Evolutionary conservation across 2,888 invertebrate genomes (phyloP), one percentile per base, ranked within the genome.

Genomic region (Eilema depressum): DNA sequence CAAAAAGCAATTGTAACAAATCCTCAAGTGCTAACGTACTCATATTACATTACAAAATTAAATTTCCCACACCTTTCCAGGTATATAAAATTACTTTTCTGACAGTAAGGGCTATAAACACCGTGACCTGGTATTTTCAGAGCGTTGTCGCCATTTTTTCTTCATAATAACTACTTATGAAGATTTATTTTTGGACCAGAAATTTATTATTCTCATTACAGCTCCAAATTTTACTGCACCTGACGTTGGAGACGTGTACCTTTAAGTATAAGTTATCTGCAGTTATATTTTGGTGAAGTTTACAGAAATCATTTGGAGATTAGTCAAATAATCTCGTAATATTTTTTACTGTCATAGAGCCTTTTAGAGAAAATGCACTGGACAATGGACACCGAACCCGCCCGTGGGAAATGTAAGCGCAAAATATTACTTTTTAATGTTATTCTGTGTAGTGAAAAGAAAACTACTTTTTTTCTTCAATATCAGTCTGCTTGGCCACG

Each of bases 131-230:
- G 33, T 37, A 37, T 63, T 63, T 60, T 66, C 11, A 47, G 47
- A 77, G 75, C 78, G 75, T 70, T 12, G 66, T 67, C 69, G 70
- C 63, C 73, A 77, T 78, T 80, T 77, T 82, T 83, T 77, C 80
- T 85, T 80, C 77, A 77, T 80, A 81, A 84, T 84, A 37, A 37
- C 12, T 37, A 81, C 81, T 79, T 77, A 80, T 74, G 77, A 84
- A 86, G 87, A 88, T 88, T 85, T 87, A 88, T 86, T 82, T 86
- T 84, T 83, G 77, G 75, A 76, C 78, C 73, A 80, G 75, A 79
- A 87, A 88, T 53, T 53, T 53, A 89, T 86, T 87, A 85, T 86
- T 87, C 85, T 88, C 86, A 87, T 89, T 87, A 87, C 82, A 83
- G 85, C 83, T 83, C 76, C 83, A 84, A 88, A 88, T 75, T 53